A percentile compares a stretch with the other conserved stretches of the same genome.
phyloP scores from a whole-genome alignment of 2,113 vertebrate genomes.

The Nesoenas mayeri region DNA sequence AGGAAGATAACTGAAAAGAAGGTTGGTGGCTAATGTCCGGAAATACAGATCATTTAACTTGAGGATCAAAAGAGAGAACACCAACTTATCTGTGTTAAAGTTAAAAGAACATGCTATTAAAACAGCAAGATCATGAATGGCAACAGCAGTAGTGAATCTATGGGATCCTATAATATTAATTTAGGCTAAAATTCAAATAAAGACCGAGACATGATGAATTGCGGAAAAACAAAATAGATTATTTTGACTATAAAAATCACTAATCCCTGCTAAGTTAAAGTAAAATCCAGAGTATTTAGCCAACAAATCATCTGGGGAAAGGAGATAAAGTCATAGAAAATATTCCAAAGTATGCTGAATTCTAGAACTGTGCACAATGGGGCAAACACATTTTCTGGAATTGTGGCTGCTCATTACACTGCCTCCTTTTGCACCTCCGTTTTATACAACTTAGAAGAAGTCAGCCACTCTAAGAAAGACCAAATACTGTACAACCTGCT shows the following conservation, averaged over 20 bases:
- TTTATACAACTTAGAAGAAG: not conserved
- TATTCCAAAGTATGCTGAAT: not conserved
- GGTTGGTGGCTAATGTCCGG: accelerated
- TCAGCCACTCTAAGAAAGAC: not conserved
- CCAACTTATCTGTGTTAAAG: not conserved
- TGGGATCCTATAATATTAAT: not conserved
- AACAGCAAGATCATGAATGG: not conserved
- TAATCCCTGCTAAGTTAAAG: not conserved
- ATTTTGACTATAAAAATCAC: not conserved
- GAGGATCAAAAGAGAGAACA: not conserved
- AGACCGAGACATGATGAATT: not conserved
- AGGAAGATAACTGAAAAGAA: not conserved
- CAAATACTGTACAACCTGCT: not conserved
- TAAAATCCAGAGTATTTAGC: not conserved
- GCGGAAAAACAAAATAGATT: not conserved
- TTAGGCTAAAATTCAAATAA: not conserved
- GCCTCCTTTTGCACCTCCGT: not conserved
- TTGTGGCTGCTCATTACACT: not conserved
- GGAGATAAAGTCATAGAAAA: not conserved
- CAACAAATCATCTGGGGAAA: not conserved
- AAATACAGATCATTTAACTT: not conserved
- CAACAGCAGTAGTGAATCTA: not conserved
- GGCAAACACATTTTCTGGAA: not conserved
- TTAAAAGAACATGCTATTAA: not conserved
- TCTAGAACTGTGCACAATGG: not conserved